A percentile compares a stretch with the other conserved stretches of the same genome.
These are phyloP conservation scores for Anolis apletophallus DNA, from an alignment of 2,797 vertebrate genomes.

Conservation along the genomic window DNA sequence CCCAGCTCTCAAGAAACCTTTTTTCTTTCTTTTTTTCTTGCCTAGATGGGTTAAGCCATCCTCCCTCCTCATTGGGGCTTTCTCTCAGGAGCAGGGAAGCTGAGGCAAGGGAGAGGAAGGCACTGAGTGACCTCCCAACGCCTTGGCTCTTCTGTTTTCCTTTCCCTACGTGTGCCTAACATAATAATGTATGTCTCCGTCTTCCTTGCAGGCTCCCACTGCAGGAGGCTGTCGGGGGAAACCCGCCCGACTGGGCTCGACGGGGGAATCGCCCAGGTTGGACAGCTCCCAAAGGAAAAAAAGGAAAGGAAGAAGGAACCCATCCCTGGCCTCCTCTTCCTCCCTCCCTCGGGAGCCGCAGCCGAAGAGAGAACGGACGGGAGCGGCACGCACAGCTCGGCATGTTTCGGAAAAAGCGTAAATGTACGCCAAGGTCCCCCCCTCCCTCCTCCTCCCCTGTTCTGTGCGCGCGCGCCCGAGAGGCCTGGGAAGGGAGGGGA, in stretches of 20 bases:
- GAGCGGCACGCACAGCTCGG: conserved; percentile 54
- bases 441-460: not conserved
- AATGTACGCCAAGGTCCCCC: conserved; percentile 59
- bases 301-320: no score
- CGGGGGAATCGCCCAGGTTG: not conserved
- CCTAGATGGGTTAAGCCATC: not conserved
- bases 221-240: conserved; percentile 49
- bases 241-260: not conserved
- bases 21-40: no score
- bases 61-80: not conserved
- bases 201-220: conserved; percentile 3
- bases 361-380: conserved; percentile 42
- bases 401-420: conserved; percentile 70
- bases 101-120: not conserved
- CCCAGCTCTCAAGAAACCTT: not conserved
- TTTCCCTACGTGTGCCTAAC: no score
- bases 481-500: not conserved
- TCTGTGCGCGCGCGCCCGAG: not conserved
- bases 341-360: not conserved
- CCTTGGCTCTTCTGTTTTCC: not conserved
- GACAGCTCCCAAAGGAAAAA: not conserved
- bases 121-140: no score
- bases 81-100: not conserved
- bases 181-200: not conserved
- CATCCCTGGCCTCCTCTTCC: not conserved